phyloP scores from a whole-genome alignment of 2,888 invertebrate genomes.

The Metalampra italica region DNA sequence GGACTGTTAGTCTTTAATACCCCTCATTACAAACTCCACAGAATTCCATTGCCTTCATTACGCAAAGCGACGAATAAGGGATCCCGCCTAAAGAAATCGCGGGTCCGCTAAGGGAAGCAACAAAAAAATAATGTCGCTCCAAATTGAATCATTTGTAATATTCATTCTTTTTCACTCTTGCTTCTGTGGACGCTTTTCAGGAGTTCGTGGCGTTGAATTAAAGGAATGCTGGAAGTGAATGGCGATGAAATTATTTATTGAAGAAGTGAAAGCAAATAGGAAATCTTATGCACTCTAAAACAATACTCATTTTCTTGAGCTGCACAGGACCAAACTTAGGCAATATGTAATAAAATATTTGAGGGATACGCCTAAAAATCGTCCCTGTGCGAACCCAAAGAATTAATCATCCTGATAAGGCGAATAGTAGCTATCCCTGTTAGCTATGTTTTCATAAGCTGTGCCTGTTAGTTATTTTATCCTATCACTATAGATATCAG shows the following conservation, averaged over 20 bases:
- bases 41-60: slow-evolving; percentile 48
- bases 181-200: slow-evolving; percentile 48
- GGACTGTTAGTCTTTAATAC: slow-evolving; percentile 9
- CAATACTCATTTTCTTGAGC: too few species aligned
- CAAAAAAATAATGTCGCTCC: slow-evolving; percentile 63
- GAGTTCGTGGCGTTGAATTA: slow-evolving; percentile 24
- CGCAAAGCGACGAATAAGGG: slow-evolving; percentile 49
- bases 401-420: too few species aligned
- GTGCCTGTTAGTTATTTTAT: too few species aligned
- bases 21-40: slow-evolving; percentile 29
- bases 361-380: too few species aligned
- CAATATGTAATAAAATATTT: too few species aligned
- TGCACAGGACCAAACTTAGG: too few species aligned
- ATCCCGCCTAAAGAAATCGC: slow-evolving; percentile 56
- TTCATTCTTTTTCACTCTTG: slow-evolving; percentile 55
- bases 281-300: too few species aligned
- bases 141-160: slow-evolving; percentile 73
- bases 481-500: too few species aligned
- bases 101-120: slow-evolving; percentile 40
- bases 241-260: background rate
- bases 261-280: too few species aligned
- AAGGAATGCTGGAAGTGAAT: slow-evolving; percentile 20
- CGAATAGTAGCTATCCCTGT: too few species aligned
- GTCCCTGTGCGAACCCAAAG: too few species aligned
- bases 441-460: too few species aligned